Base-by-base conservation (phyloP, 2,113 vertebrate genomes). In the Serilophus lunatus region DNA sequence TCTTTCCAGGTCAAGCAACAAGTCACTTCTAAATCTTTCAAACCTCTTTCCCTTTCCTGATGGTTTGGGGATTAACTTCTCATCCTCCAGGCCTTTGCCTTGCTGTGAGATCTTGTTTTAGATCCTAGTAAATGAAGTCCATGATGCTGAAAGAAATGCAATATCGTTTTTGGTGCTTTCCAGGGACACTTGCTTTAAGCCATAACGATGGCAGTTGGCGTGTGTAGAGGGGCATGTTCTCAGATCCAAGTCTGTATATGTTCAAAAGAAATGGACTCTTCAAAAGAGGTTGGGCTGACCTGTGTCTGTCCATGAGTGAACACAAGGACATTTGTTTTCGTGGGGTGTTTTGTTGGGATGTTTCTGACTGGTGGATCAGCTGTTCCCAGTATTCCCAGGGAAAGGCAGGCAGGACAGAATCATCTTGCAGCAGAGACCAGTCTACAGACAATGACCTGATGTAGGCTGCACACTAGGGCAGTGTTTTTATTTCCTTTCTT, bases 11-110 rank as follows among this genome's bases (percentile, higher is more conserved):
- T 70, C 66, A 93, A 88, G 56, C 35, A 93, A 86, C 86, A 93
- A 82, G 64, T 66, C 36, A 65, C 35, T 82, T 77, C 79, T 83
- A 92, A 96, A 86, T 86, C 66, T 94, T 93, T 90, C 70, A 91
- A 87, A 85, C 24, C 3, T 75, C 45, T 53, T 93, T 76, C 65
- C 42, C 24, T 75, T 87, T 87, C 70, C 51, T 64, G 14, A 79
- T 75, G 84, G 44, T 49, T 75, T 84, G 33, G 22, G 29, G 57
- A 93, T 68, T 84, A 87, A 49, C 9, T 91, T 88, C 38, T 68
- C 56, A 38, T 75, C 40, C 85, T 56, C 82, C 25, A 90, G 54
- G 36, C 35, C 29, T 60, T 86, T 80, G 26, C 68, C 76, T 47
- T 77, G 61, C 76, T 60, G 19, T 38, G 53, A 65, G 44, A 64